Percentiles rank a stretch among this genome's conserved stretches.
phyloP scores from a whole-genome alignment of 2,797 vertebrate species.

The Hybognathus amarus region DNA sequence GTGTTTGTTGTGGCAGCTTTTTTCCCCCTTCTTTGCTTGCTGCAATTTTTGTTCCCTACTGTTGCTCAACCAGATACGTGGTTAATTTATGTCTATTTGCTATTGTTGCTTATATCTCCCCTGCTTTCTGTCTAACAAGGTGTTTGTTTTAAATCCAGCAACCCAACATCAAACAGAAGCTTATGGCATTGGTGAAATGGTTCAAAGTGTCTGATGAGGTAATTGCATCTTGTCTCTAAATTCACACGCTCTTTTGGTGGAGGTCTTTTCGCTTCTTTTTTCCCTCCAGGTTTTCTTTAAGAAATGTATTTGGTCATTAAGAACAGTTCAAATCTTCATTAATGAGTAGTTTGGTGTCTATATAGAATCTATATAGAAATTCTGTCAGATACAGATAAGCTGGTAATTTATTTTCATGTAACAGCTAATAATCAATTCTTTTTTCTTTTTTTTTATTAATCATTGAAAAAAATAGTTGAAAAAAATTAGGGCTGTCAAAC shows the following conservation, averaged over 20 bases:
- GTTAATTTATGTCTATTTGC: slow-evolving; percentile 43
- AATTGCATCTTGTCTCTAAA: slow-evolving; percentile 38
- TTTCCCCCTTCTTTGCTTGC: slow-evolving; percentile 33
- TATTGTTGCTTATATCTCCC: slow-evolving; percentile 41
- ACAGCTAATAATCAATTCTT: neutral
- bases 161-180: slow-evolving; percentile 91
- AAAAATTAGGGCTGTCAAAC: too few relatives aligned
- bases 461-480: too few relatives aligned
- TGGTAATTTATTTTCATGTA: neutral
- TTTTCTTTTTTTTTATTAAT: too few relatives aligned
- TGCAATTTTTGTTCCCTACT: slow-evolving; percentile 54
- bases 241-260: neutral
- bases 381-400: neutral
- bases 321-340: neutral
- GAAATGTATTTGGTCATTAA: neutral
- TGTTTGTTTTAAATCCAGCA: slow-evolving; percentile 67
- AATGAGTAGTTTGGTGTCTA: neutral
- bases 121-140: slow-evolving; percentile 35
- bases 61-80: slow-evolving; percentile 35
- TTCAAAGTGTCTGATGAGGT: slow-evolving; percentile 90
- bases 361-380: neutral
- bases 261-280: neutral
- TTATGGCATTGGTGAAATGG: slow-evolving; percentile 86
- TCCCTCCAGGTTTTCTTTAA: neutral
- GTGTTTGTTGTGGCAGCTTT: slow-evolving; percentile 43